Percentiles rank a stretch among this genome's conserved stretches.
phyloP scores from a whole-genome alignment of 2,888 invertebrate genomes.

The Cosmia pyralina region DNA sequence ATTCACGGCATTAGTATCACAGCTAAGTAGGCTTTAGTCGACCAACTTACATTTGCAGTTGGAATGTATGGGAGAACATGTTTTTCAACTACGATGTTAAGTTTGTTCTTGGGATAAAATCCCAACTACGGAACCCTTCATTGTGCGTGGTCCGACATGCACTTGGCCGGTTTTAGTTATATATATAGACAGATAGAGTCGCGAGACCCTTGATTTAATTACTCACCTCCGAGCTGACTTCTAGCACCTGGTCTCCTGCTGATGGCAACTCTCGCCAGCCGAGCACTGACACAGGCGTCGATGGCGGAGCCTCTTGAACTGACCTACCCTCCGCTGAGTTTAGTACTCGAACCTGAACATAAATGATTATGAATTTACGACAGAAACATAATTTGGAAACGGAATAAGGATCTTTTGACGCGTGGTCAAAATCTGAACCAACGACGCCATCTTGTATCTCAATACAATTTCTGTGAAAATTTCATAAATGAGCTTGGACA shows the following conservation, averaged over 20 bases:
- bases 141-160: too few species aligned
- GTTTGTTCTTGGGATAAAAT: too few species aligned
- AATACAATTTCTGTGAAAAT: neutral
- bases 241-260: constrained; percentile 96
- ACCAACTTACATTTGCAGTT: too few species aligned
- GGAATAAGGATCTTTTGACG: neutral
- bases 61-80: too few species aligned
- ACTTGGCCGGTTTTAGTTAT: too few species aligned
- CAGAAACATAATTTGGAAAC: neutral
- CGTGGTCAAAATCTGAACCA: neutral
- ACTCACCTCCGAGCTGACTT: constrained; percentile 94
- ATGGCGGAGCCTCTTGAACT: constrained; percentile 93
- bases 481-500: too few species aligned
- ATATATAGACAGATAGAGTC: neutral
- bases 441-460: neutral
- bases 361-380: neutral
- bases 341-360: constrained; percentile 91
- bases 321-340: constrained; percentile 93
- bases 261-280: constrained; percentile 98
- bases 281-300: constrained; percentile 95
- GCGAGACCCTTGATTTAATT: neutral
- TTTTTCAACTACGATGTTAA: too few species aligned
- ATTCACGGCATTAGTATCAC: too few species aligned
- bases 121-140: too few species aligned
- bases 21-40: too few species aligned